Evolutionary conservation across 2,797 vertebrate species (phyloP).

Genomic region (Todus mexicanus): DNA sequence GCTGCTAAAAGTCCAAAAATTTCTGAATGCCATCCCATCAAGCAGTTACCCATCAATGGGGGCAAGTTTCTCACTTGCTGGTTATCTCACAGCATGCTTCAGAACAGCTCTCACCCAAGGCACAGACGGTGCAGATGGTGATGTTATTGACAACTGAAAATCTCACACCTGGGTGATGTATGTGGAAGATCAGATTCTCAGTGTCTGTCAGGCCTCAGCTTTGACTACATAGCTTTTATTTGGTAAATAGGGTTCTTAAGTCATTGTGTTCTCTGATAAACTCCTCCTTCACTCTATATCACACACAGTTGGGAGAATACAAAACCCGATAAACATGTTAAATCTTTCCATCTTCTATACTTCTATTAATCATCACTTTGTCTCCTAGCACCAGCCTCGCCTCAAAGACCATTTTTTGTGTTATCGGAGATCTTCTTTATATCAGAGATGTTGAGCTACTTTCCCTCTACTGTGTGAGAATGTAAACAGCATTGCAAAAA

Average conservation of each 20-base stretch:
- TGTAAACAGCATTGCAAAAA: neutral
- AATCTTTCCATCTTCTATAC: neutral
- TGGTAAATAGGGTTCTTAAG: neutral
- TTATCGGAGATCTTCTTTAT: neutral
- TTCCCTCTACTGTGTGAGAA: accelerated
- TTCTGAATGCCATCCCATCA: neutral
- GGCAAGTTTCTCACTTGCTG: neutral
- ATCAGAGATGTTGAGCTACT: neutral
- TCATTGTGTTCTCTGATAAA: neutral
- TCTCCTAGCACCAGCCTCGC: neutral
- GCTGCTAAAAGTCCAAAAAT: neutral
- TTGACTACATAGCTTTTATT: neutral
- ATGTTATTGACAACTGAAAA: neutral
- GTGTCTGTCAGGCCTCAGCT: neutral
- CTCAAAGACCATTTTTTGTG: neutral
- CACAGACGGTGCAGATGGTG: neutral
- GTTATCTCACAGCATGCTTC: neutral
- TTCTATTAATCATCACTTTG: neutral
- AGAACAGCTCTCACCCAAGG: neutral
- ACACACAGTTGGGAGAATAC: neutral
- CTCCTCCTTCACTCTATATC: neutral
- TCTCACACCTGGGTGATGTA: accelerated
- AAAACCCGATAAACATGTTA: neutral
- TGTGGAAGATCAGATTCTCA: neutral
- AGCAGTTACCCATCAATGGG: neutral